Conservation (phyloP, 2,113 vertebrate genomes). For the Scartelaos histophorus region DNA sequence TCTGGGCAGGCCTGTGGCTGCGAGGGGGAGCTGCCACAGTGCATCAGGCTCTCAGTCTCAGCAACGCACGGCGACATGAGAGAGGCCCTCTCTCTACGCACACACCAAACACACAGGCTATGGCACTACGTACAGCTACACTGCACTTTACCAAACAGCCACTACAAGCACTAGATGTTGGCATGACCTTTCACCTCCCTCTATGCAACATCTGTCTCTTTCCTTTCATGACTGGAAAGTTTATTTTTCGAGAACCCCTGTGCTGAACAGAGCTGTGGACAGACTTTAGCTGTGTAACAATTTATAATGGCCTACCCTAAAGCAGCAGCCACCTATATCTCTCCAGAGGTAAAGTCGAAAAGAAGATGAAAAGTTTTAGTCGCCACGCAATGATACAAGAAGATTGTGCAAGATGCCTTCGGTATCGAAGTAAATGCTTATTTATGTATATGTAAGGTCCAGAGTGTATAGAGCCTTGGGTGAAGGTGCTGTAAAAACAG, state of each 20-base stretch:
- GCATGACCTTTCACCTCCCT: constrained; percentile 45
- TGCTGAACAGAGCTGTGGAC: background rate
- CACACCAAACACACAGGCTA: constrained; percentile 42
- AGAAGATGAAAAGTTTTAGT: constrained; percentile 33
- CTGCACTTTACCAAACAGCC: constrained; percentile 33
- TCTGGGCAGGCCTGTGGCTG: constrained; percentile 82
- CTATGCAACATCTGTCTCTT: constrained; percentile 13
- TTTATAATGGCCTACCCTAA: constrained; percentile 44
- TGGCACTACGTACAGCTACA: constrained; percentile 35
- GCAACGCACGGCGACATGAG: constrained; percentile 70
- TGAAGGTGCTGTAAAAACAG: constrained; percentile 16
- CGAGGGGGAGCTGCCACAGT: constrained; percentile 80
- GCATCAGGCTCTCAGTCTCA: constrained; percentile 78
- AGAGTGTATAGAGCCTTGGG: constrained; percentile 38
- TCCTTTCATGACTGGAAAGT: background rate
- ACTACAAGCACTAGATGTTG: constrained; percentile 30
- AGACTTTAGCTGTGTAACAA: constrained; percentile 7
- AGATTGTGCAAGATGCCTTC: constrained; percentile 38
- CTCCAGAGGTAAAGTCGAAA: constrained; percentile 41
- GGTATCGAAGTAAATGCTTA: constrained; percentile 27
- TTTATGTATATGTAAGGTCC: constrained; percentile 19
- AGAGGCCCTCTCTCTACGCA: constrained; percentile 48
- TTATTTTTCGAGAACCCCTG: background rate
- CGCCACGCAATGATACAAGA: constrained; percentile 12
- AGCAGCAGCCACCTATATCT: constrained; percentile 29